Percentiles rank a stretch among this genome's conserved stretches.
Evolutionary conservation across 2,113 vertebrate genomes (phyloP).

Genomic region (Rhinolophus ferrumequinum): DNA sequence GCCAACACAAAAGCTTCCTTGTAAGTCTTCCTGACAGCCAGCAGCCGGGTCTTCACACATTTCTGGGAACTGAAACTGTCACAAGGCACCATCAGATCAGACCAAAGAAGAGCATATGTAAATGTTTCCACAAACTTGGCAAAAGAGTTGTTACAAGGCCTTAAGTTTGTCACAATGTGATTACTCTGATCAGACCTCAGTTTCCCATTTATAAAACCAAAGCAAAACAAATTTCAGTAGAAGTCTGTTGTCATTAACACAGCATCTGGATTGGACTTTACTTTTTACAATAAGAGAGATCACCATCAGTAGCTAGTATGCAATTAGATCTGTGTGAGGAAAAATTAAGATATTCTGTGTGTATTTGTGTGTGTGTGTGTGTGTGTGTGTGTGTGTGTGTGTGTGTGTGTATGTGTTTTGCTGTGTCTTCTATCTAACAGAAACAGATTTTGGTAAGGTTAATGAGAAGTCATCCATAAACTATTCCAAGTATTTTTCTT

Average conservation of each 20-base stretch:
- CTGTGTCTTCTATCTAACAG: background rate
- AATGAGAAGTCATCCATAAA: background rate
- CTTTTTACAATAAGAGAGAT: background rate
- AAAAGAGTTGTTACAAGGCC: background rate
- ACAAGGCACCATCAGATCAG: background rate
- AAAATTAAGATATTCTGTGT: background rate
- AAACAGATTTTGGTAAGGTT: background rate
- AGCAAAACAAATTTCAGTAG: background rate
- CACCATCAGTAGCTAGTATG: background rate
- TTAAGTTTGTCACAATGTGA: background rate
- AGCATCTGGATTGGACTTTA: background rate
- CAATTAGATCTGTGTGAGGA: background rate
- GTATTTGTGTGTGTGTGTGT: too few species aligned
- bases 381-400: too few species aligned
- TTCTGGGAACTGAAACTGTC: background rate
- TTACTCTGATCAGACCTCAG: background rate
- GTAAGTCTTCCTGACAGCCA: background rate
- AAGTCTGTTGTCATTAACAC: background rate
- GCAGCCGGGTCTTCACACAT: background rate
- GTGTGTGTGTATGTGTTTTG: background rate
- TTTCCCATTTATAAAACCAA: background rate
- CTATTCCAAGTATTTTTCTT: background rate
- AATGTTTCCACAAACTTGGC: background rate
- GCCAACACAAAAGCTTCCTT: background rate
- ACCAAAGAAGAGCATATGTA: background rate